Evolutionary conservation across 92 coral and sea anemone species (phyloP), one percentile per base, ranked within the genome.

Genomic region (Zoanthus sociatus): DNA sequence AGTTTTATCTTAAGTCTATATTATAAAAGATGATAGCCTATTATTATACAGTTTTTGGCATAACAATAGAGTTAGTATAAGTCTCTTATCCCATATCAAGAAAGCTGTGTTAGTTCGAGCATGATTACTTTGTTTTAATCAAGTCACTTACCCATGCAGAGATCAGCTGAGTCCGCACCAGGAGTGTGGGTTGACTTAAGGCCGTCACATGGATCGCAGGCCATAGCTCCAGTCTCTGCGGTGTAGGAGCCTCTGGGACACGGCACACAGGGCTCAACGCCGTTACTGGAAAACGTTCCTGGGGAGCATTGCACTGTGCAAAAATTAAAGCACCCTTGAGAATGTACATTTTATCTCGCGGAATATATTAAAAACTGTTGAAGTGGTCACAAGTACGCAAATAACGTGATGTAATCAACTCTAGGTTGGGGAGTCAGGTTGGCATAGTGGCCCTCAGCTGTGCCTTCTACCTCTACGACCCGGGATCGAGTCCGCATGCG

Each of bases 251-350:
- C 92, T 72, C 81, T 78, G 7, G 58, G 86, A 54, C 92, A 89
- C 46, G 86, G 87, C 11, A 14, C 58, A 47, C 92, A 89, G 47
- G 92, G 92, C 72, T 89, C 92, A 55, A 89, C 92, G n/a, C 92
- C 92, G 53, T 84, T 89, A 18, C 76, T 26, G 13, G 92, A 89
- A 26, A 78, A 89, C 13, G 92, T 89, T 47, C 92, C 92, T 3
- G 89, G 89, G 2, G 71, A 76, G 55, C 92, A 89, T 44, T 85
- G 82, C 92, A 89, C 92, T 89, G 44, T 44, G 71, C 53, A 37
- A 37, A 47, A 45, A 78, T 42, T 16, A 44, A 73, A 42, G 55
- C 3, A 73, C 13, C 8, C 44, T 42, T 15, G 30, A 73, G 20
- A 30, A 67, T 30, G 16, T 31, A 9, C 12, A 3, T 7, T 50